Evolutionary conservation across 2,113 vertebrate species (phyloP).

Genomic region (Cyphomyrus discorhynchus): DNA sequence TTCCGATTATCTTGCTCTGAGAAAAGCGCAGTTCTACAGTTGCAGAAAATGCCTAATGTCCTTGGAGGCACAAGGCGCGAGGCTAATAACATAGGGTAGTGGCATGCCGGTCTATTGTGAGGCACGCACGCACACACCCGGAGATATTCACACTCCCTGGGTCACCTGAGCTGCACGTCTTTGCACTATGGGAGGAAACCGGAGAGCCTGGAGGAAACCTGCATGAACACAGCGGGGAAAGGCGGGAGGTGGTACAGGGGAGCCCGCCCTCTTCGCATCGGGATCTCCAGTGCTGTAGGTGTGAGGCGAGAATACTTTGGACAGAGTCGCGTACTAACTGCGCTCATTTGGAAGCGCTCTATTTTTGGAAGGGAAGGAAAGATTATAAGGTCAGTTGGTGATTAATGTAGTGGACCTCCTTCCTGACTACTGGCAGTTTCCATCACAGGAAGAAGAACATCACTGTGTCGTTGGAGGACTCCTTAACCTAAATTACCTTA

Average conservation of each 20-base stretch:
- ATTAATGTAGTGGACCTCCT: slow-evolving; percentile 4
- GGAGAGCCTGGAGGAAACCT: not conserved
- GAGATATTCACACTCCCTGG: not conserved
- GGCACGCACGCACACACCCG: not conserved
- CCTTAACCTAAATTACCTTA: not conserved
- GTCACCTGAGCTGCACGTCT: not conserved
- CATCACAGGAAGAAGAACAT: slow-evolving; percentile 5
- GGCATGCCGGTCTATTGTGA: not conserved
- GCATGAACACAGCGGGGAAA: not conserved
- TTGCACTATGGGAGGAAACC: not conserved
- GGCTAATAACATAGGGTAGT: not conserved
- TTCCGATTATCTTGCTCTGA: not conserved
- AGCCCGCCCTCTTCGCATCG: not conserved
- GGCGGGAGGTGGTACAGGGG: not conserved
- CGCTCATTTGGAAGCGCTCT: not conserved
- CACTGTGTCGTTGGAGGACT: not conserved
- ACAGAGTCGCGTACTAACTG: not conserved
- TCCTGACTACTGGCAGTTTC: not conserved
- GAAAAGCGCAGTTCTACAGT: not conserved
- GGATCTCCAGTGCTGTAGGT: not conserved
- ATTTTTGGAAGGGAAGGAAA: slow-evolving; percentile 10
- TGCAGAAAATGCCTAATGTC: not conserved
- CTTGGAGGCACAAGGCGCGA: not conserved
- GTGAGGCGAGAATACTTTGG: not conserved
- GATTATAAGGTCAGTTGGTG: slow-evolving; percentile 9